These are phyloP conservation scores for Paramuricea clavata DNA, from an alignment of 92 coral and sea anemone species.

Conservation along the genomic window DNA sequence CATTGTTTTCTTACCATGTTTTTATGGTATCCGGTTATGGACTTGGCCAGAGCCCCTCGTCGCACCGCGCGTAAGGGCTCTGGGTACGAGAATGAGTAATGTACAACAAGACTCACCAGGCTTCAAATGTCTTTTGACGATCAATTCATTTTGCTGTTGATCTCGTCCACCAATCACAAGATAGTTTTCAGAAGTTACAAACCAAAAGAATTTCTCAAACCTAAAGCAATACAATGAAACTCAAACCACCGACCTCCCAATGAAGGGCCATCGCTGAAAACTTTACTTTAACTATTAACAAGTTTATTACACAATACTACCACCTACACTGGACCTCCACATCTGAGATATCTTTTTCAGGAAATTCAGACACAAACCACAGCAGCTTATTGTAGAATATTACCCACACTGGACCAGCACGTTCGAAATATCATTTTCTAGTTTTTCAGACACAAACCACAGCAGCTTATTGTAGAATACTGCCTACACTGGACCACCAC, in stretches of 20 bases:
- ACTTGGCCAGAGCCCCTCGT: too few relatives aligned
- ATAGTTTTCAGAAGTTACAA: conserved; percentile 93
- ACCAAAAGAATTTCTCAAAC: conserved; percentile 98
- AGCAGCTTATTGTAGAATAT: too few relatives aligned
- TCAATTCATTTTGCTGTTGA: conserved; percentile 97
- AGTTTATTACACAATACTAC: too few relatives aligned
- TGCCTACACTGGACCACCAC: too few relatives aligned
- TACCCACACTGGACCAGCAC: too few relatives aligned
- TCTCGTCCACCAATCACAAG: conserved; percentile 95
- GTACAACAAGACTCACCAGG: conserved; percentile 67
- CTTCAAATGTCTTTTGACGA: conserved; percentile 86
- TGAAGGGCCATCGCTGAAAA: not conserved
- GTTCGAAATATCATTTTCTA: too few relatives aligned
- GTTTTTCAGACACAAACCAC: not conserved
- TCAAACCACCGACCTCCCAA: not conserved
- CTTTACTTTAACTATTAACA: too few relatives aligned
- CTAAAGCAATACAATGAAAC: conserved; percentile 30
- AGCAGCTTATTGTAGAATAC: too few relatives aligned
- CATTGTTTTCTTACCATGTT: too few relatives aligned
- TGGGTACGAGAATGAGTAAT: not conserved
- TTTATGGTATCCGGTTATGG: too few relatives aligned
- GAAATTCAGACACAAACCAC: not conserved
- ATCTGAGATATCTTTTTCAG: not conserved
- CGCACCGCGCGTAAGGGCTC: too few relatives aligned
- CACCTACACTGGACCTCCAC: not conserved